These are phyloP conservation scores for Carcina quercana DNA, from an alignment of 2,888 invertebrate species.

Conservation along the genomic window DNA sequence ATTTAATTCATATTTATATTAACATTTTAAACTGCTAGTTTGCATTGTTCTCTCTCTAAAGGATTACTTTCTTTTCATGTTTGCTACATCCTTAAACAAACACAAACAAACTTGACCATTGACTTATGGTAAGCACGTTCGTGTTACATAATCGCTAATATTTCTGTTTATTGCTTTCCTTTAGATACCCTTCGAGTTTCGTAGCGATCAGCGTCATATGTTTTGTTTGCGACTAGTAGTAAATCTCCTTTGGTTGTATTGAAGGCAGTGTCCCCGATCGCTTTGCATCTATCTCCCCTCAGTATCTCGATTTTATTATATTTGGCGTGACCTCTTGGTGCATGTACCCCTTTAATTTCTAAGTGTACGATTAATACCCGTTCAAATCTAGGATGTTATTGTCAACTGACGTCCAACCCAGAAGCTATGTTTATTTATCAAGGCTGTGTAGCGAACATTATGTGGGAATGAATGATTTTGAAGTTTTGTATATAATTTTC, in stretches of 20 bases:
- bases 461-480: too few species aligned
- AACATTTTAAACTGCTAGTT: constrained; percentile 38
- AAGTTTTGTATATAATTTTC: too few species aligned
- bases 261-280: constrained; percentile 74
- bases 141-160: constrained; percentile 38
- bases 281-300: constrained; percentile 67
- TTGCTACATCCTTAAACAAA: constrained; percentile 29
- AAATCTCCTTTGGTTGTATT: constrained; percentile 70
- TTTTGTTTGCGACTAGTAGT: constrained; percentile 49
- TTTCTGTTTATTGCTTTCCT: constrained; percentile 42
- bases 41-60: constrained; percentile 20
- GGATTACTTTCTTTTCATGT: constrained; percentile 34
- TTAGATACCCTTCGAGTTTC: constrained; percentile 40
- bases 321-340: constrained; percentile 76
- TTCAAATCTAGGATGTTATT: too few species aligned
- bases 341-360: constrained; percentile 58
- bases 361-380: constrained; percentile 47
- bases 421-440: constrained; percentile 40
- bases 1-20: constrained; percentile 27
- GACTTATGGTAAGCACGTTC: constrained; percentile 51
- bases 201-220: constrained; percentile 52
- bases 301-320: constrained; percentile 46
- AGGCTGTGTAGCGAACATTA: too few species aligned
- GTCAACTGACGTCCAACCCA: too few species aligned
- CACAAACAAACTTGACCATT: constrained; percentile 23